phyloP scores from a whole-genome alignment of 2,797 vertebrate species.

The Vespertilio murinus region DNA sequence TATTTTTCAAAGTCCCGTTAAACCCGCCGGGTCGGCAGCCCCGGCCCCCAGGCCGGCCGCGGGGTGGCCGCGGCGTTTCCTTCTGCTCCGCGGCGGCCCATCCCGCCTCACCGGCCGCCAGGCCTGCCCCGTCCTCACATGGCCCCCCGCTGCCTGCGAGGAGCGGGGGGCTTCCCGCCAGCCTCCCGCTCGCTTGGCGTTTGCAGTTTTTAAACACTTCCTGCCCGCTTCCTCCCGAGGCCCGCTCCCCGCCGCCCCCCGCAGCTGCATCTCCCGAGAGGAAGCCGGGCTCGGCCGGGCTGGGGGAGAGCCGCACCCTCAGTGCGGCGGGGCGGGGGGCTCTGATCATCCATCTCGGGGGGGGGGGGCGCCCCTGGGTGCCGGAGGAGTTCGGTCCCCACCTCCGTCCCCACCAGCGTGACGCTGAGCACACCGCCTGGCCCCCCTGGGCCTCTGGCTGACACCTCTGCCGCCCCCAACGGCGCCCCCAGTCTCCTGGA shows the following conservation, averaged over 20 bases:
- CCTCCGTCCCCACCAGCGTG: background rate
- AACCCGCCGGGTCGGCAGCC: constrained; percentile 40
- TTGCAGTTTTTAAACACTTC: constrained; percentile 42
- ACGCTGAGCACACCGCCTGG: background rate
- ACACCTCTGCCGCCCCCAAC: too few species aligned
- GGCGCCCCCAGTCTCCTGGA: background rate
- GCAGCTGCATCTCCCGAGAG: background rate
- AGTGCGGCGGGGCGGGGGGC: background rate
- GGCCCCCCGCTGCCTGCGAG: background rate
- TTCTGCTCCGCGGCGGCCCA: background rate
- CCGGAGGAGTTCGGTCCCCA: background rate
- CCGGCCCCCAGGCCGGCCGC: rapidly evolving
- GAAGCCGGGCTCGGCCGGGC: background rate
- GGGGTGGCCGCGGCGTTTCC: background rate
- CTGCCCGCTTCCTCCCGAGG: background rate
- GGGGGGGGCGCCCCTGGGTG: background rate
- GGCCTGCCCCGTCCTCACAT: background rate
- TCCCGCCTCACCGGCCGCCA: background rate
- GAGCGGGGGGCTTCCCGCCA: background rate
- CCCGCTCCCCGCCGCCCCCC: background rate
- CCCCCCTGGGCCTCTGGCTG: background rate
- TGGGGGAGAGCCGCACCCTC: background rate
- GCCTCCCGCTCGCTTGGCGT: constrained; percentile 37
- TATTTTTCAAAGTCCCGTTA: constrained; percentile 78
- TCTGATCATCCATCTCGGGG: background rate